phyloP scores from a whole-genome alignment of 2,797 vertebrate genomes.

The Melanotaenia trifasciata region DNA sequence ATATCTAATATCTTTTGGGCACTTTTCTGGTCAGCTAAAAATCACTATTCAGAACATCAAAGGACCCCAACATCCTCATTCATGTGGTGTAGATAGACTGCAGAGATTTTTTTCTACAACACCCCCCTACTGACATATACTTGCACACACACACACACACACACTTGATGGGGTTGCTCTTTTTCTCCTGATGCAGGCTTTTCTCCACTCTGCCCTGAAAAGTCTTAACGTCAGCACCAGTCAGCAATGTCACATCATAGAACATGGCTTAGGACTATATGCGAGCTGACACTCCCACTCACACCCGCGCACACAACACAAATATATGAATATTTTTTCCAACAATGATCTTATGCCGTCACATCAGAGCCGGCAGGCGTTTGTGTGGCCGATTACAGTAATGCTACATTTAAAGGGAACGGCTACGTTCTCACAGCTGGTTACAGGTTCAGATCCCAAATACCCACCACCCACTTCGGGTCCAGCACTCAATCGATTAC shows the following conservation, averaged over 20 bases:
- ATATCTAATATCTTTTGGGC: constrained; percentile 38
- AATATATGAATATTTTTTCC: constrained; percentile 63
- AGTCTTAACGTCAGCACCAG: constrained; percentile 82
- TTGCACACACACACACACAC: constrained; percentile 35
- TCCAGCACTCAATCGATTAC: constrained; percentile 71
- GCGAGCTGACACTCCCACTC: constrained; percentile 64
- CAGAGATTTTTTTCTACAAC: constrained; percentile 47
- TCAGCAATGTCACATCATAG: constrained; percentile 84
- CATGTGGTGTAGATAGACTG: constrained; percentile 60
- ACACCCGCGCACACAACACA: constrained; percentile 7
- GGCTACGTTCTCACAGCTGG: constrained; percentile 1
- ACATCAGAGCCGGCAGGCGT: constrained; percentile 32
- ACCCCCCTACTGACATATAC: constrained; percentile 17
- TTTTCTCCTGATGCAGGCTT: constrained; percentile 81
- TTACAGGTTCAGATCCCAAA: constrained; percentile 47
- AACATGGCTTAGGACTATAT: constrained; percentile 76
- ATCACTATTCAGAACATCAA: constrained; percentile 55
- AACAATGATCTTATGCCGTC: constrained; percentile 59
- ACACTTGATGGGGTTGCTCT: constrained; percentile 71
- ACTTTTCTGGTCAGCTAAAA: constrained; percentile 69
- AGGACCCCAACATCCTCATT: constrained; percentile 50
- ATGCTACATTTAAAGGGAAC: background rate
- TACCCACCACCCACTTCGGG: constrained; percentile 48
- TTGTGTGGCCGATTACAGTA: constrained; percentile 35
- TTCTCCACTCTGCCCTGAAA: constrained; percentile 70